Base-by-base conservation (phyloP, 2,888 invertebrate species). In the Automeris io region DNA sequence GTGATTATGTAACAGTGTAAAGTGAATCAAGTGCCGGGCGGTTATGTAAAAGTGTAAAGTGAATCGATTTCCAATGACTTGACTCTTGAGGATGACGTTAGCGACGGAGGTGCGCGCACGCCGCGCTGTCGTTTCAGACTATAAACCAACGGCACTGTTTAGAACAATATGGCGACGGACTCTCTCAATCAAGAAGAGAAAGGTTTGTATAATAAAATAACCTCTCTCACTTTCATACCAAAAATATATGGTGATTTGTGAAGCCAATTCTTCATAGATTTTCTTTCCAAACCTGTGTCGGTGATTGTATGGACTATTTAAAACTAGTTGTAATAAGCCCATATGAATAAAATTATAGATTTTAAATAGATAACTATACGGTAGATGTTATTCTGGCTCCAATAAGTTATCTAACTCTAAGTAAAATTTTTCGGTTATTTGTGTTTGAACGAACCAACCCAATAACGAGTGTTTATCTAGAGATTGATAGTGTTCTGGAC, bases 161-260 rank as follows among this genome's bases (percentile, higher is more conserved):
- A 61, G 81, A 37, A 63, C 80, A 43, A 64, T 86, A 77, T 86
- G 85, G 83, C 59, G 75, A 35, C 57, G 83, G 9, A 81, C 81
- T 2, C 46, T 81, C 11, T 80, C 82, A 1, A 77, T 80, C 71
- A 79, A 71, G 54, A 78, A 66, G 47, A 68, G 60, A 39, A 83
- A 82, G 82, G 85, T 85, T 51, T 23, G 32, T 23, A 37, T 13
- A 12, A 16, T 5, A 22, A 31, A 13, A 29, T 24, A 31, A 36
- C 26, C 12, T 33, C 19, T 38, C 22, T 33, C 22, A 12, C 24
- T 35, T 11, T 29, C 26, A n/a, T 9, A 18, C 18, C 5, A 12
- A 25, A n/a, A n/a, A n/a, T n/a, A n/a, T n/a, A 1, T 25, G 12
- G 11, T 9, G 25, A 24, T 24, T 24, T 25, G 3, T 25, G 25